phyloP scores from a whole-genome alignment of 2,888 invertebrate genomes.

The Drosophila mimica region DNA sequence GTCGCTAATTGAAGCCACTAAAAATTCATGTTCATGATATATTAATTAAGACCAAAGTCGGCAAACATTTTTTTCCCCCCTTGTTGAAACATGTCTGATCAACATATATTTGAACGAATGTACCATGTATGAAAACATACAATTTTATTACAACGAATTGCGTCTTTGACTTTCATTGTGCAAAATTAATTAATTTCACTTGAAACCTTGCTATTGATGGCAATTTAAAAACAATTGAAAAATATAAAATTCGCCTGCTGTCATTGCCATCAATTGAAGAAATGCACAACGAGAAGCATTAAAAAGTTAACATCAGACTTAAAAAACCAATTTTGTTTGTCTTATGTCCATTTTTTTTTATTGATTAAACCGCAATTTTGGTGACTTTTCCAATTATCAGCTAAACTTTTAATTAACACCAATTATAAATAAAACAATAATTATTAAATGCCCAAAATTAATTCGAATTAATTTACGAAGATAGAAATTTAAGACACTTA shows the following conservation, averaged over 20 bases:
- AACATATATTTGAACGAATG: constrained; percentile 11
- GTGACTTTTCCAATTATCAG: constrained; percentile 55
- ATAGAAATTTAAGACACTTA: background rate
- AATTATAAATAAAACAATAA: constrained; percentile 54
- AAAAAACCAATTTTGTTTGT: constrained; percentile 8
- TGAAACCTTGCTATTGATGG: constrained; percentile 76
- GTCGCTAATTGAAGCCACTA: constrained; percentile 57
- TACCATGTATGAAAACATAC: constrained; percentile 6
- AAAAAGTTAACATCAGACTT: constrained; percentile 18
- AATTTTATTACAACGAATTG: constrained; percentile 64
- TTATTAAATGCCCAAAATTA: constrained; percentile 47
- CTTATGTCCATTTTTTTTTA: constrained; percentile 22
- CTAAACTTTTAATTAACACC: constrained; percentile 62
- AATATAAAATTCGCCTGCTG: constrained; percentile 60
- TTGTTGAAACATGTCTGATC: constrained; percentile 23
- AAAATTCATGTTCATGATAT: constrained; percentile 46
- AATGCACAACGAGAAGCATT: constrained; percentile 46
- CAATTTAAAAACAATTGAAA: constrained; percentile 79
- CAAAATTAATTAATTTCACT: constrained; percentile 78
- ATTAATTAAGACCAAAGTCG: constrained; percentile 47
- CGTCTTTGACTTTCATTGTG: constrained; percentile 75
- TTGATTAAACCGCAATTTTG: constrained; percentile 43
- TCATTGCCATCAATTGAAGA: constrained; percentile 67
- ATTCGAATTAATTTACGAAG: constrained; percentile 33
- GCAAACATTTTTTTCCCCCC: constrained; percentile 9